phyloP scores from a whole-genome alignment of 2,888 invertebrate species.

The Hypselothyrea guttata region DNA sequence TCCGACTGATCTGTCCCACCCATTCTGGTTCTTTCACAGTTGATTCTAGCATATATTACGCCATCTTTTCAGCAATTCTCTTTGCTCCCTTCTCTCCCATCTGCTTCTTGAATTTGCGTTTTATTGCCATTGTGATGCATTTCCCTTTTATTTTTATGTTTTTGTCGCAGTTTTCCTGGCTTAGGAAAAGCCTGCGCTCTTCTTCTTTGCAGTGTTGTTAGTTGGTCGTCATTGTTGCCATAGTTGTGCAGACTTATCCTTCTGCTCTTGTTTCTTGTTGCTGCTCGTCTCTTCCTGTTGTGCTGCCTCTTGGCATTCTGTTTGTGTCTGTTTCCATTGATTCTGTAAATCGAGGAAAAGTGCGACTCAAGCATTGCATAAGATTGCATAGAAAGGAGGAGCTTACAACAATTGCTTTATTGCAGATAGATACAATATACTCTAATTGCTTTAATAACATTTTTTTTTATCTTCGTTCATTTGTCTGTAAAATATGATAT shows the following conservation, averaged over 20 bases:
- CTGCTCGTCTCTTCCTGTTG: neutral
- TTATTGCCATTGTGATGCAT: constrained; percentile 53
- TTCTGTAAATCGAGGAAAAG: neutral
- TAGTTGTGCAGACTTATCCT: neutral
- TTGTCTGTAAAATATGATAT: too few relatives aligned
- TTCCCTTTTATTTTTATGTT: constrained; percentile 21
- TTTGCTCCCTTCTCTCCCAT: constrained; percentile 13
- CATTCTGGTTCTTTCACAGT: too few relatives aligned
- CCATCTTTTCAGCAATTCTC: neutral
- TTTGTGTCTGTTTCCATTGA: constrained; percentile 10
- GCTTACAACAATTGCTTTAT: too few relatives aligned
- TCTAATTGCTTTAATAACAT: too few relatives aligned
- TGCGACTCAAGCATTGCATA: too few relatives aligned
- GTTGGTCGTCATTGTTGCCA: constrained; percentile 8
- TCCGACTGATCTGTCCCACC: too few relatives aligned
- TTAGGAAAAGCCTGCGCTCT: constrained; percentile 27
- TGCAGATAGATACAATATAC: too few relatives aligned
- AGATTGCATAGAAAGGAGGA: neutral
- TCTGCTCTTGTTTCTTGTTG: neutral
- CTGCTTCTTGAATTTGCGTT: constrained; percentile 37
- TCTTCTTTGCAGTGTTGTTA: neutral
- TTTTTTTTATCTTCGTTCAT: too few relatives aligned
- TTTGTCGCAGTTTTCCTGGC: constrained; percentile 9
- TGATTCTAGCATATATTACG: neutral
- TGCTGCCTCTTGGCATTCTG: neutral